A percentile compares a stretch with the other conserved stretches of the same genome.
phyloP scores from a whole-genome alignment of 2,113 vertebrate species.

The Phoxinus phoxinus region DNA sequence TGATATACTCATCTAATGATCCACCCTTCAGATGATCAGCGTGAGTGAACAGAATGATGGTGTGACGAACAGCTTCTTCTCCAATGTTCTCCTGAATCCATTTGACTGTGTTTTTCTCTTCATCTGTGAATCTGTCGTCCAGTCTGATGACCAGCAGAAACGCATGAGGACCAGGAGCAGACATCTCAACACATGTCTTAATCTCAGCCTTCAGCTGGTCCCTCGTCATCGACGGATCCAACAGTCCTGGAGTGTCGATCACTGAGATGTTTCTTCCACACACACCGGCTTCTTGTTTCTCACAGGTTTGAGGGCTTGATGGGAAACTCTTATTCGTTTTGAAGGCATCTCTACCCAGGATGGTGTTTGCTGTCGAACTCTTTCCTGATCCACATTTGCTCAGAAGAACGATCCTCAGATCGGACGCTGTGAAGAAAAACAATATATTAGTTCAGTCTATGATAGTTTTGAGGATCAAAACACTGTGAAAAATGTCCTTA shows the following conservation, averaged over 20 bases:
- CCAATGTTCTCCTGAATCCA: background rate
- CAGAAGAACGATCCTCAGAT: slow-evolving; percentile 33
- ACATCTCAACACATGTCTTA: background rate
- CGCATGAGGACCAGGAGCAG: slow-evolving; percentile 47
- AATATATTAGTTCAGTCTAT: background rate
- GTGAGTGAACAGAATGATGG: background rate
- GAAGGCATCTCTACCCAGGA: slow-evolving; percentile 53
- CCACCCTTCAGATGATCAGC: background rate
- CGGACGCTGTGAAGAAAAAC: background rate
- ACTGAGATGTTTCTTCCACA: slow-evolving; percentile 59
- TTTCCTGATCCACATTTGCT: slow-evolving; percentile 24
- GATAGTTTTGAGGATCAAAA: too few relatives aligned
- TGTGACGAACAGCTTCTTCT: background rate
- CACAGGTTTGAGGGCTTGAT: slow-evolving; percentile 10
- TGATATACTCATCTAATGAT: background rate
- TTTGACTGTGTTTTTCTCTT: background rate
- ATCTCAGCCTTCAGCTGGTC: background rate
- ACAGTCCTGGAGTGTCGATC: slow-evolving; percentile 62
- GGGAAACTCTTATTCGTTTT: background rate
- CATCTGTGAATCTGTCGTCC: background rate
- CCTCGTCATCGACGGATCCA: background rate
- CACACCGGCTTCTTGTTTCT: background rate
- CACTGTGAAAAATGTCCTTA: too few relatives aligned
- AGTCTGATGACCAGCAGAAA: background rate
- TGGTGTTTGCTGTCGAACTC: slow-evolving; percentile 58